Base-by-base conservation (phyloP, 2,888 invertebrate species). In the Drosophila meridiana region DNA sequence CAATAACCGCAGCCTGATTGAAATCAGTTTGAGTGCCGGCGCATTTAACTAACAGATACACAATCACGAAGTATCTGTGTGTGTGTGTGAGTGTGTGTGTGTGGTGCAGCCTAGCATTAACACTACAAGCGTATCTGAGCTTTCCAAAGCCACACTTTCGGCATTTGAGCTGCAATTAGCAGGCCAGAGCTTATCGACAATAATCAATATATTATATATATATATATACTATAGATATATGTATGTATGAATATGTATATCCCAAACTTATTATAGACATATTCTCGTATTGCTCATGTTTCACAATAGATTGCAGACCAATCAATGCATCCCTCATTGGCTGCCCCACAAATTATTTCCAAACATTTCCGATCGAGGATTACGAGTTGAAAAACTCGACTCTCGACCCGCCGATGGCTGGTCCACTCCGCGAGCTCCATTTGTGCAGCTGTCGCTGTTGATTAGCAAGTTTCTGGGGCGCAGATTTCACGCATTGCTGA, bases 1-100 rank as follows among this genome's bases (percentile, higher is more conserved):
- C 69, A 75, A 80, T 78, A 83, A 83, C 83, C 87, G 69, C 83
- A 83, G 47, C 63, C 64, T 62, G 66, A 76, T 80, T 78, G 80
- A 80, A 80, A 78, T 78, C 77, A 64, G 76, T 56, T 64, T 67
- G 76, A 70, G 61, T 70, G 71, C 71, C 48, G 30, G 38, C 45
- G 53, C 63, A 53, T 59, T 59, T 62, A 78, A 43, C 57, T 42
- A 52, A 57, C 47, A 69, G 45, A 52, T 42, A 32, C 52, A 43
- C 66, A 55, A 20, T 45, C 38, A 53, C 32, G 11, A 6, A 2
- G 14, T 3, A 13, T 7, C 4, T 7, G n/a, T 9, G 34, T 11
- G 11, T 14, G 14, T 28, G 28, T 30, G 47, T 13, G 47, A 14
- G 45, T 1, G 26, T 28, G 36, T 34, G 42, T 5, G 43, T n/a